These are phyloP conservation scores for Micromesistius poutassou DNA, from an alignment of 2,797 vertebrate genomes.

Conservation along the genomic window DNA sequence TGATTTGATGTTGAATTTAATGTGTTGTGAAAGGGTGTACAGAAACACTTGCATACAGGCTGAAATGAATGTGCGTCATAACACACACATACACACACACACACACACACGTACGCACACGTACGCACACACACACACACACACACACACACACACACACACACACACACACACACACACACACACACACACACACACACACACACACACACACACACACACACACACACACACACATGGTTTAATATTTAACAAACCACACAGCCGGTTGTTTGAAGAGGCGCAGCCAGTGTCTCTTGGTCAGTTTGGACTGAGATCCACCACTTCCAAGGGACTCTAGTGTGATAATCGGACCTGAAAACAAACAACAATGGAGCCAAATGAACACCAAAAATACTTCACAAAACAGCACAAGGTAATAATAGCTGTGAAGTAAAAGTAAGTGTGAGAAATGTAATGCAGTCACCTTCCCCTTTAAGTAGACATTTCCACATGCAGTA, in stretches of 20 bases:
- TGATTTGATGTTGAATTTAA: neutral
- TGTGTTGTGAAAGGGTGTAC: neutral
- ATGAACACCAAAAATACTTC: neutral
- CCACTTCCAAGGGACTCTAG: conserved; percentile 77
- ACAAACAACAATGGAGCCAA: conserved; percentile 29
- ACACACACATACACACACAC: neutral
- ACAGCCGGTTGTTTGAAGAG: conserved; percentile 87
- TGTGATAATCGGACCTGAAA: conserved; percentile 80
- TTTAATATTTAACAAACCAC: conserved; percentile 80
- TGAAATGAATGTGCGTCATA: neutral
- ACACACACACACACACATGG: neutral
- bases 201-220: conserved; percentile 4
- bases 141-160: conserved; percentile 4
- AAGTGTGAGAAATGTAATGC: neutral
- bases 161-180: conserved; percentile 4
- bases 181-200: conserved; percentile 4
- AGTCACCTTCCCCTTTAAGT: conserved; percentile 81
- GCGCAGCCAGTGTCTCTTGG: conserved; percentile 85
- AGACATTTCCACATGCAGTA: conserved; percentile 91
- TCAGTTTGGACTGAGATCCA: conserved; percentile 74
- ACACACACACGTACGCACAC: conserved; percentile 1
- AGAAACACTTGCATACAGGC: neutral
- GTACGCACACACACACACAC: conserved; percentile 2
- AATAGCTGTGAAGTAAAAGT: neutral
- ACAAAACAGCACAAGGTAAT: neutral